These are phyloP conservation scores for Diglossa cyanea DNA, from an alignment of 2,797 vertebrate genomes.

Conservation along the genomic window DNA sequence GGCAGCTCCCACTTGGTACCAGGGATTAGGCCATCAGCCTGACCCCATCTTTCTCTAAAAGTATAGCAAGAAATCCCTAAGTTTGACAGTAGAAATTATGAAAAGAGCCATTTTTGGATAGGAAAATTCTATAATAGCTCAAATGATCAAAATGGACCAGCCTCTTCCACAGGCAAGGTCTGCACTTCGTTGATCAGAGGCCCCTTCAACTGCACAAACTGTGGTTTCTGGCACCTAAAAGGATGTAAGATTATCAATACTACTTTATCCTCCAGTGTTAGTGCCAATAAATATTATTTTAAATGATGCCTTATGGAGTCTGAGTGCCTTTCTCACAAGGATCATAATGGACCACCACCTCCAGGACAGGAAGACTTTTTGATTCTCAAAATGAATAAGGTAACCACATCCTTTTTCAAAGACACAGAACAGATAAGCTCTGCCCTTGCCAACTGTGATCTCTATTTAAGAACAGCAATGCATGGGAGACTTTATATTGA, in stretches of 20 bases:
- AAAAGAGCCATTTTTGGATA: background rate
- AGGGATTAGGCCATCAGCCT: background rate
- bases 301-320: background rate
- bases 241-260: background rate
- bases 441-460: background rate
- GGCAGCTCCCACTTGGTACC: background rate
- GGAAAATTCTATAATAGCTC: background rate
- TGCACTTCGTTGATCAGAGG: background rate
- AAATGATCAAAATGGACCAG: background rate
- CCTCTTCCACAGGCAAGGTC: background rate
- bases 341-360: background rate
- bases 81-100: background rate
- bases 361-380: background rate
- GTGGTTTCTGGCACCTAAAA: background rate
- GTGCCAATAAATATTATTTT: background rate
- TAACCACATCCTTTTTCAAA: background rate
- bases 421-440: background rate
- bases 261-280: background rate
- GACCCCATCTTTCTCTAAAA: background rate
- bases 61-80: background rate
- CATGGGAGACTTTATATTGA: background rate
- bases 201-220: background rate
- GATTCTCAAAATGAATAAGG: background rate
- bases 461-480: background rate
- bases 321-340: background rate